A percentile compares a stretch with the other conserved stretches of the same genome.
These are phyloP conservation scores for Leptogaster cylindrica DNA, from an alignment of 2,888 invertebrate genomes.

Conservation along the genomic window DNA sequence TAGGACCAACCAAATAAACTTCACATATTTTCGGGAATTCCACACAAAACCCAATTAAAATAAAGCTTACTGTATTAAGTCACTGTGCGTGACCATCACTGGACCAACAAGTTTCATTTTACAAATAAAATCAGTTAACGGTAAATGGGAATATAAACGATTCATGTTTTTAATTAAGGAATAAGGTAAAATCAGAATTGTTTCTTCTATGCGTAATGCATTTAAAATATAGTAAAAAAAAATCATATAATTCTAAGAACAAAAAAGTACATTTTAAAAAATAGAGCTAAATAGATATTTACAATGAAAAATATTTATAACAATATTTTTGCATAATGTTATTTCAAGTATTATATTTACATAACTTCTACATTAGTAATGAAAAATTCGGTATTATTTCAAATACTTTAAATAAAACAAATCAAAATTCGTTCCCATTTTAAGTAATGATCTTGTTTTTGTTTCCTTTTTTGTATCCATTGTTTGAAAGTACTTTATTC, in stretches of 20 bases:
- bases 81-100: too few relatives aligned
- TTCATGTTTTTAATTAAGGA: not conserved
- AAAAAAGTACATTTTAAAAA: too few relatives aligned
- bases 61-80: too few relatives aligned
- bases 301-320: slow-evolving; percentile 29
- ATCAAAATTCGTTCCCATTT: not conserved
- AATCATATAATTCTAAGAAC: too few relatives aligned
- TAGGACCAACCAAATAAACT: too few relatives aligned
- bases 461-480: not conserved
- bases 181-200: not conserved
- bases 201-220: too few relatives aligned
- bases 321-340: slow-evolving; percentile 10
- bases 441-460: not conserved
- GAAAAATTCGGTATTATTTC: not conserved
- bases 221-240: too few relatives aligned
- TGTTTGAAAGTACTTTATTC: too few relatives aligned
- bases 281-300: slow-evolving; percentile 9
- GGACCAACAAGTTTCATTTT: too few relatives aligned
- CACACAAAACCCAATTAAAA: too few relatives aligned
- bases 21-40: too few relatives aligned
- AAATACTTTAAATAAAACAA: slow-evolving; percentile 4
- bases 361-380: slow-evolving; percentile 1
- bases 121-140: not conserved
- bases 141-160: not conserved
- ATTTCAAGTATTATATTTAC: not conserved